Evolutionary conservation across 2,888 invertebrate species (phyloP).

Genomic region (Danaus chrysippus): DNA sequence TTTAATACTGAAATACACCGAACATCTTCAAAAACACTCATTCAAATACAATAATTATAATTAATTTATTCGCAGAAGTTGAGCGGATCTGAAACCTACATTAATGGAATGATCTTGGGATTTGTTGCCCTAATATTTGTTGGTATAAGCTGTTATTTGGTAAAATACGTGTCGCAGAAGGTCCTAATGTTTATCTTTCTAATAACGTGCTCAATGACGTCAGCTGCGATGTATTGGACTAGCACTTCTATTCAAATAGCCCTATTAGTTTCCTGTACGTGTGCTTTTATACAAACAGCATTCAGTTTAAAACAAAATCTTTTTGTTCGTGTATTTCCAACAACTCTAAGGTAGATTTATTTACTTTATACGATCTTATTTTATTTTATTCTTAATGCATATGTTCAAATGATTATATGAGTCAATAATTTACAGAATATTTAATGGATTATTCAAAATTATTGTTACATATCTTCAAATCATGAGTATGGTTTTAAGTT

Average conservation of each 20-base stretch:
- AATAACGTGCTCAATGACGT: slow-evolving; percentile 40
- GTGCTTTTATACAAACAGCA: slow-evolving; percentile 47
- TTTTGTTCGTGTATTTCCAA: slow-evolving; percentile 51
- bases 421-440: too few relatives aligned
- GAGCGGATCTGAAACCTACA: slow-evolving; percentile 49
- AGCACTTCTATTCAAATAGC: slow-evolving; percentile 47
- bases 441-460: too few relatives aligned
- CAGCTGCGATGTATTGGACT: slow-evolving; percentile 46
- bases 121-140: slow-evolving; percentile 41
- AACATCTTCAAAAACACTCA: too few relatives aligned
- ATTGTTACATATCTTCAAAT: too few relatives aligned
- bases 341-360: slow-evolving; percentile 45
- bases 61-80: slow-evolving; percentile 40
- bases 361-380: not conserved
- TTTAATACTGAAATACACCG: too few relatives aligned
- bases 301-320: slow-evolving; percentile 46
- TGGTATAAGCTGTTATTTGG: slow-evolving; percentile 39
- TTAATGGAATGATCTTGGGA: slow-evolving; percentile 47
- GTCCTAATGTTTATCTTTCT: slow-evolving; percentile 40
- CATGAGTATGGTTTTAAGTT: too few relatives aligned
- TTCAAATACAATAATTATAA: too few relatives aligned
- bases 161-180: slow-evolving; percentile 44
- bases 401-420: too few relatives aligned
- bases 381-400: too few relatives aligned
- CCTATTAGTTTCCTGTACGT: slow-evolving; percentile 44